These are phyloP conservation scores for Sebastes itinus DNA, from an alignment of 2,797 vertebrate species.

Conservation along the genomic window DNA sequence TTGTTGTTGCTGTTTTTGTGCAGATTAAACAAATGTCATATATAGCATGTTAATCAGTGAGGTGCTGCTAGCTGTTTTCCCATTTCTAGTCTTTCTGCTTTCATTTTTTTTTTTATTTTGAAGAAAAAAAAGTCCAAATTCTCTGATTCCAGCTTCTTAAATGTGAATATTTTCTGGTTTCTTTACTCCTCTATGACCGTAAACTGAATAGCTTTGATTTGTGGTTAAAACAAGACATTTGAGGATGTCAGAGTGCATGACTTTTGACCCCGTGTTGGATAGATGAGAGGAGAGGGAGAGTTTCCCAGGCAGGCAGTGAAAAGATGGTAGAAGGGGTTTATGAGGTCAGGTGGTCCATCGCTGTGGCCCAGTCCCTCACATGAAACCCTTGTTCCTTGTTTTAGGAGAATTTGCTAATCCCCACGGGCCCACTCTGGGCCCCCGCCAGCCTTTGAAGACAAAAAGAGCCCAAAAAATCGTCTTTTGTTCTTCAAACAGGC, in stretches of 20 bases:
- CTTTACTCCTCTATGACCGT: no score
- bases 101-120: no score
- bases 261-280: conserved; percentile 7
- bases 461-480: conserved; percentile 44
- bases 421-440: conserved; percentile 48
- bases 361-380: conserved; percentile 62
- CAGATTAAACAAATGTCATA: background rate
- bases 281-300: background rate
- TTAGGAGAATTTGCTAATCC: conserved; percentile 73
- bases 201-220: no score
- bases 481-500: conserved; percentile 70
- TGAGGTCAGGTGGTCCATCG: conserved; percentile 59
- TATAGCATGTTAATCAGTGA: background rate
- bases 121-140: no score
- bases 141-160: no score
- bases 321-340: conserved; percentile 45
- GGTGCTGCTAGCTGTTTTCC: background rate
- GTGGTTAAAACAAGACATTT: no score
- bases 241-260: background rate
- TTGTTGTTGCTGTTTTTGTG: background rate
- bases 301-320: conserved; percentile 52
- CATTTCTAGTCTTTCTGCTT: background rate
- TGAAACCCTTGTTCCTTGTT: conserved; percentile 71
- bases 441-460: conserved; percentile 59
- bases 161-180: no score